Base-by-base conservation (phyloP, 2,113 vertebrate species). In the Mus pahari region DNA sequence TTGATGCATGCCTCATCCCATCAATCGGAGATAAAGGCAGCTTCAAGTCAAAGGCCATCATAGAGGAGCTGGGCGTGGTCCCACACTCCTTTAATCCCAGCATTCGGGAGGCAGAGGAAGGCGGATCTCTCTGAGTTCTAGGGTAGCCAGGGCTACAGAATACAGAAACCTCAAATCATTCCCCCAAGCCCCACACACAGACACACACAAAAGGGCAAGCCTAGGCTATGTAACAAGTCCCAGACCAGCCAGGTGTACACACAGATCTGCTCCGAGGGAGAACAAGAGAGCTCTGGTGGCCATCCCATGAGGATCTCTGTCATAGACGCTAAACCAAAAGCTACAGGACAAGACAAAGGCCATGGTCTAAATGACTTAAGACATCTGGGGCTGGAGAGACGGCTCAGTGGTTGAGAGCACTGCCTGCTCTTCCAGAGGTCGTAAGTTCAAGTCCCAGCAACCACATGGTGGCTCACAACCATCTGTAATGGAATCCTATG, bases 301-400 rank as follows among this genome's bases (percentile, higher is more conserved):
- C 0, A 0, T 50, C 28, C 2, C 0, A 3, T 2, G 8, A 73
- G 33, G 26, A 75, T 71, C 60, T 50, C 2, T 36, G 53, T 73
- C 64, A 14, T 20, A n/a, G 89, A 42, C 53, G 36, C 45, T 36
- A 20, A 33, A 50, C 10, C 55, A 17, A 39, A 39, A 33, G 64
- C 10, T 39, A 55, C 31, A 62, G 9, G 31, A 28, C 0, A n/a
- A 87, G 16, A 33, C 2, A 16, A 2, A 42, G 33, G 31, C 39
- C 22, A 6, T 20, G 79, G 91, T n/a, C 24, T 19, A 33, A 19
- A 77, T 48, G 55, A 42, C 55, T 42, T 39, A 45, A 42, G 39
- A 74, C 88, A 48, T 48, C 48, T 48, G 4, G 48, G 48, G 48
- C 48, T 48, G 48, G 48, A 48, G 48, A 48, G 48, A 48, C 7